phyloP scores from a whole-genome alignment of 2,888 invertebrate genomes.

The Oligia fasciuncula region DNA sequence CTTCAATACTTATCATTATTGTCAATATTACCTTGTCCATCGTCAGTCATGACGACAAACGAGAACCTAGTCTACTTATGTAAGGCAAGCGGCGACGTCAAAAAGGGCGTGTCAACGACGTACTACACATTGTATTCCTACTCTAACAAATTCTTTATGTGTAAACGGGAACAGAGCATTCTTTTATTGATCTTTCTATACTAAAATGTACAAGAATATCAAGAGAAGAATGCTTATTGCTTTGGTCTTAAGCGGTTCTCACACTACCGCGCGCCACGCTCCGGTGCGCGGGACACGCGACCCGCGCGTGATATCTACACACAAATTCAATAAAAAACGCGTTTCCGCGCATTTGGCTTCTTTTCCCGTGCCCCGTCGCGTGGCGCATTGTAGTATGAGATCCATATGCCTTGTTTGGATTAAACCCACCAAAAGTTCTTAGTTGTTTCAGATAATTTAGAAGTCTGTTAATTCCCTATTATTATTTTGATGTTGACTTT shows the following conservation, averaged over 20 bases:
- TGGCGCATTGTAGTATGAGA: background rate
- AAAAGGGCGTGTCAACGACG: background rate
- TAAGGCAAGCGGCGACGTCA: background rate
- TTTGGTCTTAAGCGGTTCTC: no score
- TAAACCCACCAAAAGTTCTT: background rate
- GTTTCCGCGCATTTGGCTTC: background rate
- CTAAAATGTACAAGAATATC: background rate
- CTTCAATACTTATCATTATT: background rate
- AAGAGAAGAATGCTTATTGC: background rate
- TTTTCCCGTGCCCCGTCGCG: background rate
- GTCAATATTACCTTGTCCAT: background rate
- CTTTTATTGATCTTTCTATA: background rate
- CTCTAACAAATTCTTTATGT: background rate
- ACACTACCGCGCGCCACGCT: background rate
- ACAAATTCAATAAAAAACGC: background rate
- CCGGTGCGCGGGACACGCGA: background rate
- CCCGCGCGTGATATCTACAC: background rate
- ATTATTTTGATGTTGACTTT: background rate
- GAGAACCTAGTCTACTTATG: background rate
- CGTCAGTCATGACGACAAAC: background rate
- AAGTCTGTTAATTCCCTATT: no score
- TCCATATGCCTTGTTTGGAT: background rate
- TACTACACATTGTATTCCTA: background rate
- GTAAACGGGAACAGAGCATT: background rate
- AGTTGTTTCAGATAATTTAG: background rate